A percentile compares a stretch with the other conserved stretches of the same genome.
phyloP scores from a whole-genome alignment of 2,113 vertebrate genomes.

The Sclerurus mexicanus region DNA sequence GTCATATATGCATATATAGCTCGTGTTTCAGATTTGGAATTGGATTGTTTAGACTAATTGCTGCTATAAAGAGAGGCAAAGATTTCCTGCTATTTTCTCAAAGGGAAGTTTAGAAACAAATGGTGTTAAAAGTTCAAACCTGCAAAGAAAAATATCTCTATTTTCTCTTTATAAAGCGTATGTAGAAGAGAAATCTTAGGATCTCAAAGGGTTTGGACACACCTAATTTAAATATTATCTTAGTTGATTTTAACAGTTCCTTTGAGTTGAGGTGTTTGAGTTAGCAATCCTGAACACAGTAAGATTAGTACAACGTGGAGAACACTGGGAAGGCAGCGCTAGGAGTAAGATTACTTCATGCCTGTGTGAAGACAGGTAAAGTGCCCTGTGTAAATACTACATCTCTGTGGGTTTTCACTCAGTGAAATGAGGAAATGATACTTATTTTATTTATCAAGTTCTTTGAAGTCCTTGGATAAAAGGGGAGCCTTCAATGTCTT shows the following conservation, averaged over 20 bases:
- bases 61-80: not conserved
- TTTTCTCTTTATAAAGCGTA: not conserved
- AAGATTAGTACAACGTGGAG: not conserved
- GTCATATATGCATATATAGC: not conserved
- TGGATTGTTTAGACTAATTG: not conserved
- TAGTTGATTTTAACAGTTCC: not conserved
- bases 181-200: not conserved
- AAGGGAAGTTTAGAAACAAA: not conserved
- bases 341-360: not conserved
- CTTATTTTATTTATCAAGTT: constrained; percentile 5
- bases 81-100: not conserved
- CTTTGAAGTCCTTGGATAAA: constrained; percentile 23
- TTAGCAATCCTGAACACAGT: not conserved
- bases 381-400: not conserved
- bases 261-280: not conserved
- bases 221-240: not conserved
- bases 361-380: not conserved
- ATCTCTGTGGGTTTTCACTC: not conserved
- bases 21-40: not conserved
- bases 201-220: not conserved
- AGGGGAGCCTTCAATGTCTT: not conserved
- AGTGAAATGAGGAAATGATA: not conserved
- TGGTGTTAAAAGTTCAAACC: not conserved
- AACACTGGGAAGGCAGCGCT: not conserved
- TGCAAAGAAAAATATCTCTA: not conserved